Base-by-base conservation (phyloP, 1,140 invertebrate genomes). In the Heterodera carotae region DNA sequence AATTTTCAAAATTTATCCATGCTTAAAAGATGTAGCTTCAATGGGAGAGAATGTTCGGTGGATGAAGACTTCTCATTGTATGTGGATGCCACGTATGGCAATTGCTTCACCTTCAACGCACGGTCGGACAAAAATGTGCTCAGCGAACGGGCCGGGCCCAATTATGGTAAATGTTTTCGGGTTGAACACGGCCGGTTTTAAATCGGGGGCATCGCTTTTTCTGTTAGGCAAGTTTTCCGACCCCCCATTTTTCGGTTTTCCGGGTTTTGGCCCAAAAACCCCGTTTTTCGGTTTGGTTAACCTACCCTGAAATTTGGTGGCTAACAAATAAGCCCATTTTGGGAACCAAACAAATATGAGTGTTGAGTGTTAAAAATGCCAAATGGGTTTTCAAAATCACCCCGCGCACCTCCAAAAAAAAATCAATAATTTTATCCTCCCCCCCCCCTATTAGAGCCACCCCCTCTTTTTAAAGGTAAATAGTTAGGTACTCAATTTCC, bases 61-160 rank as follows among this genome's bases (percentile, higher is more conserved):
- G 86, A 86, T 25, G 74, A 81, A 48, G 85, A 86, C 72, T 86
- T 86, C 69, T 83, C 81, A 5, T 75, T 79, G 12, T 86, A 87
- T 53, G 70, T 88, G 18, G 85, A 86, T 56, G 83, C 86, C 15
- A 79, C 83, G 0, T 86, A 78, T 66, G 85, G 85, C 18, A 87
- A 88, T 59, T 86, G 85, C 71, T 86, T 85, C 82, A 87, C 85
- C 18, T 86, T 86, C 75, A 86, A 85, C 43, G 82, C 77, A 25
- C 84, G 83, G 56, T 66, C 76, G 29, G 79, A 82, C 66, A 66
- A 66, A 66, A 66, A 66, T 66, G 62, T 88, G 53, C 84, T 85
- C 53, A 84, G 75, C 70, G 86, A 86, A 77, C 69, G 85, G 25
- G 85, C 85, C 31, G 85, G 85, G 2, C 78, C 85, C 0, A 75